Evolutionary conservation across 2,113 vertebrate genomes (phyloP).

Genomic region (Burhinus oedicnemus): DNA sequence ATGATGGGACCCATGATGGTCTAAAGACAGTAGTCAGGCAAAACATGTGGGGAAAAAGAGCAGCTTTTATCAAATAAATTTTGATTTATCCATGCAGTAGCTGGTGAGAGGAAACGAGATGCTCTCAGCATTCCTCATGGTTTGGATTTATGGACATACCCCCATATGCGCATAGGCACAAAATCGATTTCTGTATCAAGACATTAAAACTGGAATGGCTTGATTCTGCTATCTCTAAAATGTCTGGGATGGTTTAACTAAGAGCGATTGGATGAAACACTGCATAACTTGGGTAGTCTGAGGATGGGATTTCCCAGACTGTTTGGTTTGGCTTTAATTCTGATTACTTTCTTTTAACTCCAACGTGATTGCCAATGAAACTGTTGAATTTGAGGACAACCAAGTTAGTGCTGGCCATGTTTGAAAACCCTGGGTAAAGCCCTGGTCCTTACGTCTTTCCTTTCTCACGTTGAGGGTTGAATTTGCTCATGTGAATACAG

Average conservation of each 20-base stretch:
- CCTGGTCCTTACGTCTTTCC: not conserved
- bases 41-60: not conserved
- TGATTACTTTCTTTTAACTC: not conserved
- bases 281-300: not conserved
- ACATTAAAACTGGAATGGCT: not conserved
- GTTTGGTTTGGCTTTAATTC: not conserved
- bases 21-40: not conserved
- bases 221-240: not conserved
- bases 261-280: not conserved
- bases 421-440: not conserved
- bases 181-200: not conserved
- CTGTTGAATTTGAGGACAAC: not conserved
- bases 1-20: not conserved
- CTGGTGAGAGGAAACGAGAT: not conserved
- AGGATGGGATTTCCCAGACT: not conserved
- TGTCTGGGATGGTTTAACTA: not conserved
- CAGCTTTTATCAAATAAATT: not conserved
- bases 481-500: not conserved
- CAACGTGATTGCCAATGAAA: not conserved
- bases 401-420: not conserved
- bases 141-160: not conserved
- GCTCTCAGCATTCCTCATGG: not conserved
- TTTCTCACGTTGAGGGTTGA: not conserved
- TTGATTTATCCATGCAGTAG: not conserved
- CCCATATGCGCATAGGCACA: not conserved